Percentiles rank a stretch among this genome's conserved stretches.
These are phyloP conservation scores for Cephus sareptanus DNA, from an alignment of 2,888 invertebrate species.

Conservation along the genomic window DNA sequence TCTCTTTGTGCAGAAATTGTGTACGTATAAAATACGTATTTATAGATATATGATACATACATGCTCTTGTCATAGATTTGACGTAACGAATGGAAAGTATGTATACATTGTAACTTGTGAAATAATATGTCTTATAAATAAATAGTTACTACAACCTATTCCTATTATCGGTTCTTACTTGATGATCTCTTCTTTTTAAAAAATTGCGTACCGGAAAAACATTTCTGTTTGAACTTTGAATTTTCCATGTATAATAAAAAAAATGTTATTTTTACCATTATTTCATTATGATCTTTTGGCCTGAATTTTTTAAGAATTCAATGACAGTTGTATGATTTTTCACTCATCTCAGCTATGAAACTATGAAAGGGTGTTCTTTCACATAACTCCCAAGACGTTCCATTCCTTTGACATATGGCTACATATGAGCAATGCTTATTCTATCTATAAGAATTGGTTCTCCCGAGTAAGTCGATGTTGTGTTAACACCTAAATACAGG, in stretches of 20 bases:
- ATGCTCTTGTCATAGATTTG: slow-evolving; percentile 16
- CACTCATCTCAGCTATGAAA: neutral
- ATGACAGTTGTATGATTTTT: neutral
- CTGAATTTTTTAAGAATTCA: neutral
- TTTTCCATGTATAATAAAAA: neutral
- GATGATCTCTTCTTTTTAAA: neutral
- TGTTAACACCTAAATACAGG: neutral
- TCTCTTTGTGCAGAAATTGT: neutral
- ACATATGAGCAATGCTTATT: neutral
- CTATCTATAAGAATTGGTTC: neutral
- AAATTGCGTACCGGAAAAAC: neutral
- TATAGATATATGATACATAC: slow-evolving; percentile 12
- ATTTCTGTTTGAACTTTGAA: neutral
- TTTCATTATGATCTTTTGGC: neutral
- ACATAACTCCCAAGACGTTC: neutral
- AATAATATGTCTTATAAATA: slow-evolving; percentile 48
- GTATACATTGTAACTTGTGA: slow-evolving; percentile 51
- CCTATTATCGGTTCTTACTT: neutral
- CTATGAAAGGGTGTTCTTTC: neutral
- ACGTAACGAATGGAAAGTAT: slow-evolving; percentile 32
- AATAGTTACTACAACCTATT: slow-evolving; percentile 36
- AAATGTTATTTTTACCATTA: neutral
- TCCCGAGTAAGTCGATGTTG: neutral
- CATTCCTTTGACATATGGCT: neutral
- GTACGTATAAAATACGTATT: slow-evolving; percentile 13